Conservation (phyloP, 2,113 vertebrate genomes). For the Archilochus colubris region DNA sequence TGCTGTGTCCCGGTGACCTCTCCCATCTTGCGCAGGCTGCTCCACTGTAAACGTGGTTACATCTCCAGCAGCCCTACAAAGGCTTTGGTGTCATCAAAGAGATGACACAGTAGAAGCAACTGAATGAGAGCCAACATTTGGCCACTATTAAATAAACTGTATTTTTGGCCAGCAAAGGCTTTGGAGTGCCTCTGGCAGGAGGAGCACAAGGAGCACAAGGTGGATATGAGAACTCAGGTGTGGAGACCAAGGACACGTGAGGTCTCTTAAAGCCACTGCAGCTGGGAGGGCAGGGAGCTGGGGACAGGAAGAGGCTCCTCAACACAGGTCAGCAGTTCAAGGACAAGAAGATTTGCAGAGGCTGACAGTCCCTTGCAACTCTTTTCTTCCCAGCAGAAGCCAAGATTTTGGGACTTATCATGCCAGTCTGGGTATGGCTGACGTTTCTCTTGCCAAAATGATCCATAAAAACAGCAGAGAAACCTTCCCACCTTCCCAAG, state of each 20-base stretch:
- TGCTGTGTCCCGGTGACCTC: not conserved
- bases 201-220: not conserved
- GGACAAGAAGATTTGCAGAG: not conserved
- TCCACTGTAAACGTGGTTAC: not conserved
- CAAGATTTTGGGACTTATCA: rapidly evolving
- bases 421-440: not conserved
- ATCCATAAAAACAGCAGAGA: not conserved
- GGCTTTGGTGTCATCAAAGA: slow-evolving; percentile 20
- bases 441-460: not conserved
- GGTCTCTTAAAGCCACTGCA: not conserved
- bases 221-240: not conserved
- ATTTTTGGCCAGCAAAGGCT: not conserved
- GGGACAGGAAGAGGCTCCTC: not conserved
- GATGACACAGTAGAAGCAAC: not conserved
- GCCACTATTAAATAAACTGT: not conserved
- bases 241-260: not conserved
- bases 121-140: not conserved
- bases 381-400: not conserved
- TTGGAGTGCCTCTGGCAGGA: not conserved
- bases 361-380: not conserved
- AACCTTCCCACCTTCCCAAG: not conserved
- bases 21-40: not conserved
- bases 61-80: slow-evolving; percentile 12
- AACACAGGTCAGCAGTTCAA: not conserved
- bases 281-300: not conserved